A percentile compares a stretch with the other conserved stretches of the same genome.
Conservation (phyloP, 2,888 invertebrate genomes). For the Ormyrus labotus region DNA sequence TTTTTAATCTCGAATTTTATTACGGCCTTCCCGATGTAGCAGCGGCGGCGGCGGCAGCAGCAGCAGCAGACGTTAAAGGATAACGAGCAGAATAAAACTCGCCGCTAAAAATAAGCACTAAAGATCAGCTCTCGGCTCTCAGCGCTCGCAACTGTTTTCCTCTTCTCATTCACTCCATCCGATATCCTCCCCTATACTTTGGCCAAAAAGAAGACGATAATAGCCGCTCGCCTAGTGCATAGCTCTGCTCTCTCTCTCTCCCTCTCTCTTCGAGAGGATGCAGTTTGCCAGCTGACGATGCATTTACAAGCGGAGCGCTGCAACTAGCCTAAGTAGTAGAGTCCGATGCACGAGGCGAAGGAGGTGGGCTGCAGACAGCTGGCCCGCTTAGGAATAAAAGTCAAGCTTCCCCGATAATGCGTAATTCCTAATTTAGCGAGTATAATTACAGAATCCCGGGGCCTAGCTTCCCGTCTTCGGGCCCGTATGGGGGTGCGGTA, state of each 20-base stretch:
- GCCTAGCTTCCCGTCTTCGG: slow-evolving; percentile 58
- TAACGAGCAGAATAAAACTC: background rate
- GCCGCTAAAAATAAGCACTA: background rate
- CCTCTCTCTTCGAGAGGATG: slow-evolving; percentile 56
- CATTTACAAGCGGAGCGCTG: slow-evolving; percentile 51
- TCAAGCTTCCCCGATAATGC: slow-evolving; percentile 59
- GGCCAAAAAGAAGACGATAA: slow-evolving; percentile 29
- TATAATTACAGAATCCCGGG: slow-evolving; percentile 45
- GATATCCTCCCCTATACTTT: slow-evolving; percentile 36
- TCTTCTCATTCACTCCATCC: slow-evolving; percentile 16
- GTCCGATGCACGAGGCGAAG: background rate
- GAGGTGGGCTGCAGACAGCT: slow-evolving; percentile 8
- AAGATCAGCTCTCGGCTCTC: slow-evolving; percentile 23
- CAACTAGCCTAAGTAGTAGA: slow-evolving; percentile 55
- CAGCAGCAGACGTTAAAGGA: background rate
- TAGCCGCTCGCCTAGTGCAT: slow-evolving; percentile 51
- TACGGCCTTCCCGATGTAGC: slow-evolving; percentile 20
- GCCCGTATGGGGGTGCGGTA: slow-evolving; percentile 62
- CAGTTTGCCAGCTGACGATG: slow-evolving; percentile 73
- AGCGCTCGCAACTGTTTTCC: slow-evolving; percentile 26
- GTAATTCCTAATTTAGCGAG: slow-evolving; percentile 70
- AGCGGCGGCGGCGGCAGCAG: too few relatives aligned
- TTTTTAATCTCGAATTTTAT: slow-evolving; percentile 21
- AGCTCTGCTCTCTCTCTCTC: background rate
- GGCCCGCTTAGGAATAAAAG: slow-evolving; percentile 9